These are phyloP conservation scores for Hyperoplus lanceolatus DNA, from an alignment of 2,797 vertebrate species.

Conservation along the genomic window DNA sequence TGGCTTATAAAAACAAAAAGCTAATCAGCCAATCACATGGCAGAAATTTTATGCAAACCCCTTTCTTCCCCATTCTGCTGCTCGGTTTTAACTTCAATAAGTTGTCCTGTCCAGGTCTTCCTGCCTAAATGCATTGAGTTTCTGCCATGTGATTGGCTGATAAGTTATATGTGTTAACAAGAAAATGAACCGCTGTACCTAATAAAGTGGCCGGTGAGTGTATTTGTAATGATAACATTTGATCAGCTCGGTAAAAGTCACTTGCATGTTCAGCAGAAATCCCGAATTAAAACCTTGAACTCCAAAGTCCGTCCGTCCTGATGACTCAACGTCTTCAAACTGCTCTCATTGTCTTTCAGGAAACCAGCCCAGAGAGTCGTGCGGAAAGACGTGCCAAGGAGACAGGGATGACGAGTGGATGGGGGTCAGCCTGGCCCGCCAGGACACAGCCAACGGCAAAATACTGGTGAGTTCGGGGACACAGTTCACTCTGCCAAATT, in stretches of 20 bases:
- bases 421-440: conserved; percentile 96
- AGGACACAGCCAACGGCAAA: conserved; percentile 89
- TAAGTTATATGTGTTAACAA: no score
- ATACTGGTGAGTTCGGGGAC: conserved; percentile 90
- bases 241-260: conserved; percentile 4
- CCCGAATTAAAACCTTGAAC: conserved; percentile 7
- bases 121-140: no score
- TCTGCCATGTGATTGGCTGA: no score
- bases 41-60: no score
- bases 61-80: no score
- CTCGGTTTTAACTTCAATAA: no score
- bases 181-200: no score
- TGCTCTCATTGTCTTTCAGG: conserved; percentile 84
- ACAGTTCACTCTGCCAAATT: conserved; percentile 23
- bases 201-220: no score
- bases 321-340: conserved; percentile 63
- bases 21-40: no score
- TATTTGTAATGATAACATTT: background rate
- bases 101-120: no score
- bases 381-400: conserved; percentile 97
- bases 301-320: conserved; percentile 38
- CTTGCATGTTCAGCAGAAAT: conserved; percentile 35
- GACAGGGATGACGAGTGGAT: conserved; percentile 98
- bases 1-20: no score
- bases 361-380: conserved; percentile 88